Base-by-base conservation (phyloP, 2,797 vertebrate genomes). In the Setipinna tenuifilis region DNA sequence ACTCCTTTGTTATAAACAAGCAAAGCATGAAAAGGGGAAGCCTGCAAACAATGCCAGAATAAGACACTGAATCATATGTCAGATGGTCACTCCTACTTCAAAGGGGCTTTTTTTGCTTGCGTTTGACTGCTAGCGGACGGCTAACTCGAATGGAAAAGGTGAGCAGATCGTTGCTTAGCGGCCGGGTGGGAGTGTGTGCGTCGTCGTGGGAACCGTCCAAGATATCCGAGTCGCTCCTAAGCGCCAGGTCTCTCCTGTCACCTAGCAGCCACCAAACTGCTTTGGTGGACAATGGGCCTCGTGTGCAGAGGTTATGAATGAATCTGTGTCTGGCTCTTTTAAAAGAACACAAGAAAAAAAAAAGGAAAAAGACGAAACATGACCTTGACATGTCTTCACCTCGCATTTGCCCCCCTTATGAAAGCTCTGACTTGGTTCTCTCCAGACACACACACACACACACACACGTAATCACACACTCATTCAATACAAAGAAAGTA, bases 131-230 rank as follows among this genome's bases (percentile, higher is more conserved):
- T 35, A 17, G 25, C 19, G 41, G 71, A 78, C 9, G 11, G 71
- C 71, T 44, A 44, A 35, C 1, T 78, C 4, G 19, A 17, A 44
- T 78, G 31, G 35, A 31, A 41, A 78, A 78, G 54, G 35, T 25
- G 25, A 17, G 7, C 57, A 59, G 21, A 12, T 58, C 3, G 17
- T 17, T 31, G 62, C 61, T 5, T 25, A 58, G 35, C 25, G 19
- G 62, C 65, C 6, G 59, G 50, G 80, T 59, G 65, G 46, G 57
- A 86, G 82, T 83, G 50, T 54, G 61, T 89, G 81, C 28, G 91
- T 91, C 88, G 80, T 87, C 87, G 83, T 11, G 83, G 71, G 88
- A 88, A 85, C 90, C 1, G 65, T 82, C 65, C 46, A 83, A 68
- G 71, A 44, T 44, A 78, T 78, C 35, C 9, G 19, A 44, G 71